Evolutionary conservation across 1,140 invertebrate genomes (phyloP), one percentile per base, ranked within the genome.

Genomic region (Saccostrea cuccullata): DNA sequence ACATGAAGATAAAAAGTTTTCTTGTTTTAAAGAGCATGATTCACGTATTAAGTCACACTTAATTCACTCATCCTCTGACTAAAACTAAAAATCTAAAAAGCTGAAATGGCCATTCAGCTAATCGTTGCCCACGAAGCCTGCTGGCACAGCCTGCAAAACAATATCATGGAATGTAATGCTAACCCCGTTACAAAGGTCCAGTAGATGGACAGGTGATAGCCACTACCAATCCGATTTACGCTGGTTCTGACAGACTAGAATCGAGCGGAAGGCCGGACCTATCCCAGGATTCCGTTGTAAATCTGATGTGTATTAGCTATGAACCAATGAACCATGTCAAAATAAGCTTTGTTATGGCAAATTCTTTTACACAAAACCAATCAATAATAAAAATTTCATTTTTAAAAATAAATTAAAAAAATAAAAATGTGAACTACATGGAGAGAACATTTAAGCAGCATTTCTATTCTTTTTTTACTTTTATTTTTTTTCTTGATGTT

Each of bases 81-180:
- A 77, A 77, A 30, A 30, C 23, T 30, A 30, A 77, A 77, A 77
- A 77, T 77, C 11, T 77, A 77, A 36, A 77, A 77, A 77, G 26
- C 70, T 77, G 70, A 77, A 77, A 77, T 77, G 70, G 70, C 30
- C 70, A 77, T 77, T 77, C 70, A 77, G 70, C 70, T 77, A 77
- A 77, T 77, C 70, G 70, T 77, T 77, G 70, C 26, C 70, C 70
- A 77, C 11, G 23, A 77, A 30, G 70, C 26, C 70, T 77, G 70
- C 70, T 77, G 70, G 30, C 70, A 77, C 70, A 77, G 70, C 70
- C 70, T 77, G 70, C 70, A 77, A 77, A 77, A 77, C 70, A 77
- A 77, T 77, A 77, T 77, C 70, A 77, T 77, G 23, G 30, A 77
- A 77, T 77, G 36, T 77, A 77, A 77, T 77, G 70, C 70, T 77